Evolutionary conservation across 2,888 invertebrate species (phyloP).

Genomic region (Rhimphoctona megacephalus): DNA sequence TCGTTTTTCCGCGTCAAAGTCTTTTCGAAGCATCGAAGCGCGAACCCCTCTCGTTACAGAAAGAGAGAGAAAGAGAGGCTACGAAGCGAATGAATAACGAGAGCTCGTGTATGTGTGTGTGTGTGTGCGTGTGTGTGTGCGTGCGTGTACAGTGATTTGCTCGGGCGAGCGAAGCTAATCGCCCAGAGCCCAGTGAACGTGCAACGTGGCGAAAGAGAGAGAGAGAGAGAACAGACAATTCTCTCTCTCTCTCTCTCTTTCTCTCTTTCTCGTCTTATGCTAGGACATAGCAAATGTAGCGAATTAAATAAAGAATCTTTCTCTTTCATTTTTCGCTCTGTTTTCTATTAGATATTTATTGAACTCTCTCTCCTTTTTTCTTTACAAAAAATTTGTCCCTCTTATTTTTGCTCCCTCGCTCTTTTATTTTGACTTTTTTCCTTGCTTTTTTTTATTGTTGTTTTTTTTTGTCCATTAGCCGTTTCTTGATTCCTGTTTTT

Average conservation of each 20-base stretch:
- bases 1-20: conserved; percentile 22
- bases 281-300: background rate
- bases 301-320: background rate
- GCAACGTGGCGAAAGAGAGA: conserved; percentile 60
- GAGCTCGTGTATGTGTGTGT: conserved; percentile 22
- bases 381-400: background rate
- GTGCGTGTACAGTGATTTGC: conserved; percentile 56
- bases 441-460: background rate
- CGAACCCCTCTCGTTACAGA: conserved; percentile 5
- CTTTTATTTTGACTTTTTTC: background rate
- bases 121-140: conserved; percentile 32
- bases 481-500: background rate
- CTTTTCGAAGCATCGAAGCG: conserved; percentile 33
- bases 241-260: background rate
- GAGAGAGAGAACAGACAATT: too few species aligned
- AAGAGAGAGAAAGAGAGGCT: conserved; percentile 14
- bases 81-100: conserved; percentile 67
- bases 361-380: background rate
- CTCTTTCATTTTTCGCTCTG: background rate
- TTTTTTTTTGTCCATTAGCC: background rate
- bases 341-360: background rate
- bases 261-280: background rate
- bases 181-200: conserved; percentile 58
- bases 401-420: background rate
- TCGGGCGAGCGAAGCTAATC: conserved; percentile 65